Base-by-base conservation (phyloP, 2,113 vertebrate genomes). In the Aldabrachelys gigantea region DNA sequence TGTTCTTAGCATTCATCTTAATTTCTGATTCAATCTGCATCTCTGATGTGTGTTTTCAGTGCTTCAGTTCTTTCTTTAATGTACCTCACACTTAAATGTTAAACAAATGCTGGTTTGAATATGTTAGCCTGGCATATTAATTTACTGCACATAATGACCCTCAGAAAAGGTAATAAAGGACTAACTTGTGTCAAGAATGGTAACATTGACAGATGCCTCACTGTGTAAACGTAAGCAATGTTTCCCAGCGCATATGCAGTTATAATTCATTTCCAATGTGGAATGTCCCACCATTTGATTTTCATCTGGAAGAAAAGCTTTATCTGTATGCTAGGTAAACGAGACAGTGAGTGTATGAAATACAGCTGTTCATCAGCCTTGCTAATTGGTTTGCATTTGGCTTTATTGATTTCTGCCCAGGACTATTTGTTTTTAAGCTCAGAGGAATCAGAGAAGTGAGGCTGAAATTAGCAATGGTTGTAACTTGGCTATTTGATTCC, bases 171-270 rank as follows among this genome's bases (percentile, higher is more conserved):
- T 12, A 91, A 94, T 96, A 82, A 95, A 87, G 76, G 82, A 81
- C 89, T 97, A 94, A 97, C 82, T 94, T 89, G 41, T 83, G 79
- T 88, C 97, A 95, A 91, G 94, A 94, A 92, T 78, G 95, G 41
- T 14, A 92, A 81, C 82, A 31, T 49, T 90, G 94, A 95, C 78
- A 93, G 95, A 96, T 93, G 72, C 2, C 2, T 3, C 2, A 1
- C 41, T 16, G 49, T 72, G 5, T 2, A 24, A 44, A 38, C 6
- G 41, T 1, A 16, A 59, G 44, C 44, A 24, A 2, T 0, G 38
- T 16, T 96, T 0, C 1, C 29, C 14, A 49, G 29, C 1, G 2
- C 35, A 22, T 11, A 0, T 24, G 29, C 31, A n/a, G 8, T 78
- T 76, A 25, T n/a, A 25, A 0, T 19, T 49, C 6, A 4, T 29